Percentiles rank a stretch among this genome's conserved stretches.
Conservation (phyloP, 2,888 invertebrate genomes). For the Apodemia duryi region DNA sequence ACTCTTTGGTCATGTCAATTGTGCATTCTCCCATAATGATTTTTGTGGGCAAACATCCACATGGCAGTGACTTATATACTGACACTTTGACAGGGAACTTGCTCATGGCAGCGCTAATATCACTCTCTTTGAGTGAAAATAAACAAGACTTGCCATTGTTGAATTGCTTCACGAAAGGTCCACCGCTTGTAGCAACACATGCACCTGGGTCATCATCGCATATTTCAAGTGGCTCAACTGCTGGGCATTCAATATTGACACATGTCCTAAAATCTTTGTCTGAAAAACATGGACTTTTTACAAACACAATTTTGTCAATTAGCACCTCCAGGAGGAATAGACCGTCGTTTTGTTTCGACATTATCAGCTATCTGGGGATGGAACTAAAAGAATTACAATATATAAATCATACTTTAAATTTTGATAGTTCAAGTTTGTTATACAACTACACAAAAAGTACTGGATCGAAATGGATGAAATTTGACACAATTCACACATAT, state of each 20-base stretch:
- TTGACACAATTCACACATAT: too few species aligned
- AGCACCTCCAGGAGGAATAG: conserved; percentile 83
- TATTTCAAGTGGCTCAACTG: conserved; percentile 79
- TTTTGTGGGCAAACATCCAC: conserved; percentile 81
- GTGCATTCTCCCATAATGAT: conserved; percentile 78
- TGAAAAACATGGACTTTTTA: conserved; percentile 62
- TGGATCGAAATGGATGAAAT: too few species aligned
- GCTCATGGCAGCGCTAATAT: conserved; percentile 71
- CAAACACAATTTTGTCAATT: conserved; percentile 72
- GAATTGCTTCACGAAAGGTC: conserved; percentile 66
- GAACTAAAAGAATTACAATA: conserved; percentile 39
- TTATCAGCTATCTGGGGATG: conserved; percentile 49
- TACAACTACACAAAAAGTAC: too few species aligned
- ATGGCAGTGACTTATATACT: conserved; percentile 80
- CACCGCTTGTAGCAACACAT: conserved; percentile 54
- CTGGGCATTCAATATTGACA: conserved; percentile 79
- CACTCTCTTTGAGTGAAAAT: conserved; percentile 79
- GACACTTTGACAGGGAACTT: conserved; percentile 78
- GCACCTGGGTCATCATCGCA: conserved; percentile 79
- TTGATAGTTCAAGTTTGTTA: too few species aligned
- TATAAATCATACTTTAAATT: conserved; percentile 35
- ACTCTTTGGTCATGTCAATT: conserved; percentile 80
- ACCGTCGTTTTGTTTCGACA: conserved; percentile 74
- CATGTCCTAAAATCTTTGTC: conserved; percentile 78
- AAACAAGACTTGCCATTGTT: conserved; percentile 84